Percentiles rank a stretch among this genome's conserved stretches.
Evolutionary conservation across 1,140 invertebrate species (phyloP).

Genomic region (Babylonia areolata): DNA sequence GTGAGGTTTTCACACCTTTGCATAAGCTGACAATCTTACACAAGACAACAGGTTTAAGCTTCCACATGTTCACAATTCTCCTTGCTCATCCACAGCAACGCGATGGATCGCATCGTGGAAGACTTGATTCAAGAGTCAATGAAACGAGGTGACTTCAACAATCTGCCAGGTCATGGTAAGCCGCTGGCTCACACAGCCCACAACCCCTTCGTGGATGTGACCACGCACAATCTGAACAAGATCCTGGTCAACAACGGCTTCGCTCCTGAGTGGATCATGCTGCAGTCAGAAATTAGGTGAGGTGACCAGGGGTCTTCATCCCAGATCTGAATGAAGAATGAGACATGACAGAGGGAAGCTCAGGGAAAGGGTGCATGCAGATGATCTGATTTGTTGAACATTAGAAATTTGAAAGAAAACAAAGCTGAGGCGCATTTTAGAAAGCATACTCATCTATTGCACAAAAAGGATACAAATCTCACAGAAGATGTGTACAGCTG

Average conservation of each 20-base stretch:
- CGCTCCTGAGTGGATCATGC: conserved; percentile 90
- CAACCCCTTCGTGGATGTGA: conserved; percentile 91
- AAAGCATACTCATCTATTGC: too few relatives aligned
- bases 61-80: neutral
- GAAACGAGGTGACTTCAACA: conserved; percentile 90
- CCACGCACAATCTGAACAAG: conserved; percentile 92
- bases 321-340: neutral
- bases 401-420: too few relatives aligned
- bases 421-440: too few relatives aligned
- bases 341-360: too few relatives aligned
- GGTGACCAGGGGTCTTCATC: neutral
- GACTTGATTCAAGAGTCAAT: conserved; percentile 94
- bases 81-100: conserved; percentile 79
- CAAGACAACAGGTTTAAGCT: too few relatives aligned
- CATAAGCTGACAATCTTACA: too few relatives aligned
- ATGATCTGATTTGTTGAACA: too few relatives aligned
- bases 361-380: too few relatives aligned
- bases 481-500: too few relatives aligned
- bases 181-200: conserved; percentile 82
- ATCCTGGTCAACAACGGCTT: conserved; percentile 92
- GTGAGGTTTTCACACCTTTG: too few relatives aligned
- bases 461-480: too few relatives aligned
- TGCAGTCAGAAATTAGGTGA: conserved; percentile 82
- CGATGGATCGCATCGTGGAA: conserved; percentile 91
- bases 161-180: conserved; percentile 87